These are phyloP conservation scores for Odontamblyopus lacepedii DNA, from an alignment of 2,797 vertebrate species.

Conservation along the genomic window DNA sequence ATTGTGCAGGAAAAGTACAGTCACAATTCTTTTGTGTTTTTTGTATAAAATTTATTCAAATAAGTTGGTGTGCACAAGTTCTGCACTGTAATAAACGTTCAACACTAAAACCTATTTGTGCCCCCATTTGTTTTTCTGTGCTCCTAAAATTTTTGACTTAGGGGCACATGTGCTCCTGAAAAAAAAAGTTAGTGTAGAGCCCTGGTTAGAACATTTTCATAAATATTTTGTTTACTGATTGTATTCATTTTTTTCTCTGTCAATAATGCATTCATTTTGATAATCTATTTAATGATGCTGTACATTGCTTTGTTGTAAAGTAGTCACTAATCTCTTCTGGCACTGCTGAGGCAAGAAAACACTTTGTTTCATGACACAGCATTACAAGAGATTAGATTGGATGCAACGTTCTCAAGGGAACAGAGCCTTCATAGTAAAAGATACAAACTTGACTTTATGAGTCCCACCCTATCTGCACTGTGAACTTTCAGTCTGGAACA, in stretches of 20 bases:
- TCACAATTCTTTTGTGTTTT: too few relatives aligned
- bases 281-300: background rate
- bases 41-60: too few relatives aligned
- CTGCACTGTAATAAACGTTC: too few relatives aligned
- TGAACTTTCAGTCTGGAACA: too few relatives aligned
- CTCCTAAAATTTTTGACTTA: too few relatives aligned
- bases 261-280: background rate
- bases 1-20: too few relatives aligned
- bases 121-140: too few relatives aligned
- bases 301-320: conserved; percentile 8
- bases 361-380: conserved; percentile 33
- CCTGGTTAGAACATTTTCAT: conserved; percentile 43
- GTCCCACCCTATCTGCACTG: background rate
- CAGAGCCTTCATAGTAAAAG: conserved; percentile 13
- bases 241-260: background rate
- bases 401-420: conserved; percentile 15
- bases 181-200: too few relatives aligned
- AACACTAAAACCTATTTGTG: too few relatives aligned
- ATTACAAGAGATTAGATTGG: conserved; percentile 41
- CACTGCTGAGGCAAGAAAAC: conserved; percentile 34
- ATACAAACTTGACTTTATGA: background rate
- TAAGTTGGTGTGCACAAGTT: too few relatives aligned
- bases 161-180: too few relatives aligned
- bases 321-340: conserved; percentile 32
- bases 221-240: background rate